Evolutionary conservation across 2,888 invertebrate genomes (phyloP).

Genomic region (Dioctria rufipes): DNA sequence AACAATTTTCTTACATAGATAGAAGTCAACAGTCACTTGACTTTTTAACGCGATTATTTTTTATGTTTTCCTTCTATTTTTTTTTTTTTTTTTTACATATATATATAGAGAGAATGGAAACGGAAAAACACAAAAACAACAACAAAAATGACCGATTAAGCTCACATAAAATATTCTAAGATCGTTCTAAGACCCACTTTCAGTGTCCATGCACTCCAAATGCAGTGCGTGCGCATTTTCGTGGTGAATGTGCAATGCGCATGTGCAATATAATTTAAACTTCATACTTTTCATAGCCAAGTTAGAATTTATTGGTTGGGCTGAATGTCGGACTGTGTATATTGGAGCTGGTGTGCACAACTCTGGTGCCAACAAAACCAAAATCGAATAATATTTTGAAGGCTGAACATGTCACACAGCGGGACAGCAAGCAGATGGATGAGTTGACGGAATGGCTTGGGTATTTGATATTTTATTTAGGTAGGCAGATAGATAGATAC

Average conservation of each 20-base stretch:
- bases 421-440: slow-evolving; percentile 45
- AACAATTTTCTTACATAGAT: background rate
- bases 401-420: slow-evolving; percentile 35
- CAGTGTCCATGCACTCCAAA: slow-evolving; percentile 49
- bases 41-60: slow-evolving; percentile 25
- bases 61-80: background rate
- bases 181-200: slow-evolving; percentile 57
- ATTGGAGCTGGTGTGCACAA: slow-evolving; percentile 4
- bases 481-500: slow-evolving; percentile 5
- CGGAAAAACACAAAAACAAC: slow-evolving; percentile 2
- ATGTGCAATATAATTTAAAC: slow-evolving; percentile 43
- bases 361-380: slow-evolving; percentile 13
- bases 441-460: slow-evolving; percentile 29
- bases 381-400: slow-evolving; percentile 45
- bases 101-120: background rate
- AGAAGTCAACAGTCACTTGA: slow-evolving; percentile 43
- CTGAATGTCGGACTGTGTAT: background rate
- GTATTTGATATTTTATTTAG: background rate
- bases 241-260: slow-evolving; percentile 44
- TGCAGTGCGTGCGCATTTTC: slow-evolving; percentile 48
- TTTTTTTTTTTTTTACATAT: background rate
- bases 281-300: background rate
- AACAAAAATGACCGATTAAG: slow-evolving; percentile 25
- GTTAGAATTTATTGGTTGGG: slow-evolving; percentile 45
- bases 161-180: slow-evolving; percentile 57